phyloP scores from a whole-genome alignment of 2,888 invertebrate species.

The Ernsta delagoae region DNA sequence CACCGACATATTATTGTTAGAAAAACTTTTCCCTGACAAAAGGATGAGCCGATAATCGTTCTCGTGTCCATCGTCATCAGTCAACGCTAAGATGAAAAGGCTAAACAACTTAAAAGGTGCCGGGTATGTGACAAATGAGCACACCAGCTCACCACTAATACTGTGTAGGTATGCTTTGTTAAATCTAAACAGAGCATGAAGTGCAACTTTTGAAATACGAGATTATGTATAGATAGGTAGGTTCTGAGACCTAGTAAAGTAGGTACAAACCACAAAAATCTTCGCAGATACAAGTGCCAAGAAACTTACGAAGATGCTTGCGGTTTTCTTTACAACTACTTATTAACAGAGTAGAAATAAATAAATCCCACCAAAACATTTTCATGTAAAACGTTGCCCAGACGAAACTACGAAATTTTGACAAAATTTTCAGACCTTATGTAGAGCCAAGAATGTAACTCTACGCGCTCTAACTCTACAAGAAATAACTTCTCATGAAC shows the following conservation, averaged over 20 bases:
- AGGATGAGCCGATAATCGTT: conserved; percentile 72
- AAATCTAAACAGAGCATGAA: conserved; percentile 61
- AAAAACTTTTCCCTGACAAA: conserved; percentile 70
- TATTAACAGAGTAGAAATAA: too few species aligned
- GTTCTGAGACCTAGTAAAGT: not conserved
- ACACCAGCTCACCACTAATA: conserved; percentile 53
- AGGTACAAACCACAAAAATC: conserved; percentile 2
- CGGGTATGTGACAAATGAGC: conserved; percentile 43
- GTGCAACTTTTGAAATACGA: conserved; percentile 19
- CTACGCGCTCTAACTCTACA: too few species aligned
- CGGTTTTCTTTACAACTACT: too few species aligned
- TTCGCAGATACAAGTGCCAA: not conserved
- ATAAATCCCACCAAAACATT: too few species aligned
- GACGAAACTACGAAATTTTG: too few species aligned
- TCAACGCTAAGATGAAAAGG: conserved; percentile 73
- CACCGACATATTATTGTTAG: conserved; percentile 68
- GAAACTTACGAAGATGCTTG: too few species aligned
- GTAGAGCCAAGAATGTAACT: too few species aligned
- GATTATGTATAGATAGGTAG: too few species aligned
- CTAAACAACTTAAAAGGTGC: conserved; percentile 47
- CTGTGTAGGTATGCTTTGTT: conserved; percentile 64
- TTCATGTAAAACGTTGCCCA: too few species aligned
- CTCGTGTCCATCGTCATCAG: conserved; percentile 76
- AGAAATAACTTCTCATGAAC: too few species aligned
- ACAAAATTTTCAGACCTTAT: too few species aligned